Percentiles rank a stretch among this genome's conserved stretches.
These are phyloP conservation scores for Dicrurus megarhynchus DNA, from an alignment of 2,113 vertebrate species.

Conservation along the genomic window DNA sequence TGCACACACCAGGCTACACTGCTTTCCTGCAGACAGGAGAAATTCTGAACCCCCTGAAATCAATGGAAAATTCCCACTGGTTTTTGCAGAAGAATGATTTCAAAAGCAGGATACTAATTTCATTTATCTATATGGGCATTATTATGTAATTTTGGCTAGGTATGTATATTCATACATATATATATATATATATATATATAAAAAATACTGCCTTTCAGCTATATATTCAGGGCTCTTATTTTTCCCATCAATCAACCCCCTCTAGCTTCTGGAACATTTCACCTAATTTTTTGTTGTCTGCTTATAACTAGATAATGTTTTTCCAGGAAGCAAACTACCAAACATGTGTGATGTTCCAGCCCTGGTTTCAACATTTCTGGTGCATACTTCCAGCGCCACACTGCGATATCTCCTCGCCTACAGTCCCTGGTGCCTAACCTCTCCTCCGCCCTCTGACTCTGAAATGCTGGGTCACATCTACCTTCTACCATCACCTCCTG, in stretches of 20 bases:
- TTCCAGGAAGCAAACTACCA: background rate
- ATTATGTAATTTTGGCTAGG: background rate
- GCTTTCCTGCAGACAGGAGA: background rate
- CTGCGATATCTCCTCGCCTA: background rate
- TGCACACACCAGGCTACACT: background rate
- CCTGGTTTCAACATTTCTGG: background rate
- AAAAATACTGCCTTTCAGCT: background rate
- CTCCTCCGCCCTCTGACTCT: background rate
- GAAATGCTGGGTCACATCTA: background rate
- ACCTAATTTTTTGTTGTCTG: background rate
- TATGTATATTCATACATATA: background rate
- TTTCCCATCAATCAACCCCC: background rate
- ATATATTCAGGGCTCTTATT: background rate
- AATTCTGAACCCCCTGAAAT: background rate
- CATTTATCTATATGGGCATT: background rate
- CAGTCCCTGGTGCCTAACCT: background rate
- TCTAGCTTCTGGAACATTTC: background rate
- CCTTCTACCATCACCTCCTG: background rate
- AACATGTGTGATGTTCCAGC: background rate
- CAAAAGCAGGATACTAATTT: background rate
- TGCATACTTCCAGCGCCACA: background rate
- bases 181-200: background rate
- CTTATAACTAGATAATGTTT: background rate
- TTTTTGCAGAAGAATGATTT: background rate
- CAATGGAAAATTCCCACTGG: background rate